These are phyloP conservation scores for Tautogolabrus adspersus DNA, from an alignment of 2,113 vertebrate genomes.

Conservation along the genomic window DNA sequence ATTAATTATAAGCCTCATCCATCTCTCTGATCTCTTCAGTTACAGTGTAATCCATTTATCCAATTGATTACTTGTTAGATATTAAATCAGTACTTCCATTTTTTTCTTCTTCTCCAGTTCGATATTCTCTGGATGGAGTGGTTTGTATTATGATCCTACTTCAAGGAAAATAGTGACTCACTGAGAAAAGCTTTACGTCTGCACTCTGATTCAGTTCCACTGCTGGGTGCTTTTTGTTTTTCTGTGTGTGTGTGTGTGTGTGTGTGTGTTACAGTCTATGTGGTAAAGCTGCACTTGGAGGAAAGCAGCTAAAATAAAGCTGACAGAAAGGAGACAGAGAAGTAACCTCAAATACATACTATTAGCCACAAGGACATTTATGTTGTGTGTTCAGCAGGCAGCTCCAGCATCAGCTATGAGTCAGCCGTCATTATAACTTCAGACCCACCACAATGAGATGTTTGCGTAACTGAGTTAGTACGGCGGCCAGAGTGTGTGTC, in stretches of 20 bases:
- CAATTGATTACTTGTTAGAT: constrained; percentile 40
- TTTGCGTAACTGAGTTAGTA: constrained; percentile 25
- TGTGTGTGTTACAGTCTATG: too few species aligned
- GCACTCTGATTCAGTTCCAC: constrained; percentile 12
- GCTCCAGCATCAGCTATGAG: constrained; percentile 40
- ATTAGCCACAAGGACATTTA: constrained; percentile 13
- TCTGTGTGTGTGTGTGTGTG: constrained; percentile 4
- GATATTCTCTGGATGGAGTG: background rate
- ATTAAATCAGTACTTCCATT: background rate
- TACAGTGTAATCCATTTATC: constrained; percentile 13
- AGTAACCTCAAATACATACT: constrained; percentile 11
- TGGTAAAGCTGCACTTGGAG: too few species aligned
- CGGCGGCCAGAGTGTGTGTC: background rate
- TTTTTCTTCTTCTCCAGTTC: background rate
- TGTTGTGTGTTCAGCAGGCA: constrained; percentile 23
- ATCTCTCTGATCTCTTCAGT: constrained; percentile 7
- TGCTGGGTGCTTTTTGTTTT: constrained; percentile 25
- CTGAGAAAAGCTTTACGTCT: constrained; percentile 34
- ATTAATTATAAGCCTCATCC: constrained; percentile 21
- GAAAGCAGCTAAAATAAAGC: background rate
- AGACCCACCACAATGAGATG: constrained; percentile 7
- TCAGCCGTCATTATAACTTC: constrained; percentile 48
- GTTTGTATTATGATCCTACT: constrained; percentile 37
- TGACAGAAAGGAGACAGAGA: background rate
- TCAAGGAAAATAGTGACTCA: constrained; percentile 38